A percentile compares a stretch with the other conserved stretches of the same genome.
Conservation (phyloP, 2,113 vertebrate species). For the Pseudolaguvia tuberculata region DNA sequence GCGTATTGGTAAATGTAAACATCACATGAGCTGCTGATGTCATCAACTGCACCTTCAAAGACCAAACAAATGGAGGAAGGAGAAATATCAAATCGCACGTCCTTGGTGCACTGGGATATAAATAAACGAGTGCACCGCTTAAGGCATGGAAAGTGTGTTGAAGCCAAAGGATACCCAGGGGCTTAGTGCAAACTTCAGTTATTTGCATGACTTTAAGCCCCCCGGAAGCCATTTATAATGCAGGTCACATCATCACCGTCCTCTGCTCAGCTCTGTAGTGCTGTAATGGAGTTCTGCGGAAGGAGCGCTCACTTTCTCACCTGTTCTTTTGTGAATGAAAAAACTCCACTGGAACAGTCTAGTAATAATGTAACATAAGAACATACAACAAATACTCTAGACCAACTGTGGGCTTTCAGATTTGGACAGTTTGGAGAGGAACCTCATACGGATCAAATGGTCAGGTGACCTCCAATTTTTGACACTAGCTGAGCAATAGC, state of each 20-base stretch:
- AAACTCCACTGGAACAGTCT: too few relatives aligned
- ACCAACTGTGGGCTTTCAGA: too few relatives aligned
- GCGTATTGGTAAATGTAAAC: background rate
- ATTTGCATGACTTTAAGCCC: constrained; percentile 32
- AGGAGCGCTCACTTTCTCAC: background rate
- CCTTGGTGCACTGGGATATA: constrained; percentile 1
- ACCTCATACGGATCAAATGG: too few relatives aligned
- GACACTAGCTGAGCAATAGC: too few relatives aligned
- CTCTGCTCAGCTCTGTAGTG: background rate
- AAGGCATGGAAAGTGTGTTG: constrained; percentile 39
- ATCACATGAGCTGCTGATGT: background rate
- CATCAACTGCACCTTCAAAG: background rate
- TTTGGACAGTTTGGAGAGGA: too few relatives aligned
- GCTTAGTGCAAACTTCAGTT: constrained; percentile 1
- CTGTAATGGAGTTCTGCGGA: background rate
- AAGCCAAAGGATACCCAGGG: constrained; percentile 1
- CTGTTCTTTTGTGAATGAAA: background rate
- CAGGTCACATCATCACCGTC: constrained; percentile 19
- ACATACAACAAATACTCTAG: too few relatives aligned
- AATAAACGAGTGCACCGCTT: constrained; percentile 24
- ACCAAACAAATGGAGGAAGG: constrained; percentile 1
- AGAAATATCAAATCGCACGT: background rate
- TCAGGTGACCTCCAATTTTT: too few relatives aligned
- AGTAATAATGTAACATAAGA: too few relatives aligned
- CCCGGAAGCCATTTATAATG: constrained; percentile 17